Evolutionary conservation across 2,888 invertebrate genomes (phyloP), one percentile per base, ranked within the genome.

Genomic region (Dinocampus coccinellae): DNA sequence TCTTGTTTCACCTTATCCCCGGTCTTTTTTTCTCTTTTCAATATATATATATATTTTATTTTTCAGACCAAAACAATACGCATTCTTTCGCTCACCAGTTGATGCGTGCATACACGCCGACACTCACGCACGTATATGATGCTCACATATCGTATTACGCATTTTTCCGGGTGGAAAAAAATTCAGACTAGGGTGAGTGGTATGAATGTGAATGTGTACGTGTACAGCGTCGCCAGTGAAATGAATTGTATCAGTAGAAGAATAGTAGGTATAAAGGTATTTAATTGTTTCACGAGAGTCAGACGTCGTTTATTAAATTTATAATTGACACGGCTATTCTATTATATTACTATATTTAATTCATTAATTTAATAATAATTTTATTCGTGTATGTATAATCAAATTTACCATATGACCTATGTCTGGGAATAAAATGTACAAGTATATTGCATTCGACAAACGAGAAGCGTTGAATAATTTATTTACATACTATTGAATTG

Each of bases 81-180:
- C 63, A 72, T 72, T 72, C 67, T 67, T 67, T 60, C 65, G 63
- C 55, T 66, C 42, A 63, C 61, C 67, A 63, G 67, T 55, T 57
- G 55, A 60, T 67, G 67, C 66, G 55, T 62, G 33, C 67, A 58
- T 58, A 22, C 55, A 55, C 13, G 24, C 11, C 22, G 3, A 29
- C 29, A 29, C 29, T 4, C 3, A 29, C 10, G 52, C 20, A 20
- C 67, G 60, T 36, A 65, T 69, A 60, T 57, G 53, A 65, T 57
- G 52, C 67, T 62, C 52, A 61, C 67, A 72, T 68, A 72, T 72
- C 67, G 67, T 60, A 72, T 72, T 72, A 68, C 72, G 72, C 61
- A 71, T 47, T 57, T 67, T 72, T 42, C 63, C 67, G 53, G 53
- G 55, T 72, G 72, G 62, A 63, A 72, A 72, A 67, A 72, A 72